These are phyloP conservation scores for Malacoctenus gilli DNA, from an alignment of 2,797 vertebrate genomes.

Conservation along the genomic window DNA sequence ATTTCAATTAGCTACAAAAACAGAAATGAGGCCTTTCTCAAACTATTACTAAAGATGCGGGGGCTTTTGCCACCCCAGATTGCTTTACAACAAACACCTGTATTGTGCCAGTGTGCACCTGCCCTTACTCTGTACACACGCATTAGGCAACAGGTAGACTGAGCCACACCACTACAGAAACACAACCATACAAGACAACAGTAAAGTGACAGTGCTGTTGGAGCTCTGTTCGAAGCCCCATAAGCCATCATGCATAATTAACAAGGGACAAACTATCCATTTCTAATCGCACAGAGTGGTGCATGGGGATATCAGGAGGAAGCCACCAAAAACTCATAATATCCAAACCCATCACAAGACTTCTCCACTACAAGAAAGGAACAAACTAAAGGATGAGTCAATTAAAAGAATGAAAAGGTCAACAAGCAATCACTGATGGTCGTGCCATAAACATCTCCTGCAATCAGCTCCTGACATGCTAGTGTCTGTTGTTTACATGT, in stretches of 20 bases:
- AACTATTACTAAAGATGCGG: too few species aligned
- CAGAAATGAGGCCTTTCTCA: too few species aligned
- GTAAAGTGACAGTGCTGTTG: slow-evolving; percentile 16
- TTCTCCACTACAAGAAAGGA: too few species aligned
- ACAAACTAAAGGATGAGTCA: neutral
- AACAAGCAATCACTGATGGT: too few species aligned
- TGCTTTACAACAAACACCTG: slow-evolving; percentile 54
- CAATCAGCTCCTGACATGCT: too few species aligned
- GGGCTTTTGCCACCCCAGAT: neutral
- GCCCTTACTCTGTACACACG: slow-evolving; percentile 26
- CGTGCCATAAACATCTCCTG: too few species aligned
- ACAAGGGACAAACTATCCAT: slow-evolving; percentile 50
- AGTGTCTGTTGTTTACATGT: too few species aligned
- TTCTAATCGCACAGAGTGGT: slow-evolving; percentile 47
- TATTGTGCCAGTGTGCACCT: slow-evolving; percentile 37
- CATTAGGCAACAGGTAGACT: slow-evolving; percentile 1
- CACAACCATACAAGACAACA: slow-evolving; percentile 6
- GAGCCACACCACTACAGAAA: slow-evolving; percentile 8
- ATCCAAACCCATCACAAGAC: neutral
- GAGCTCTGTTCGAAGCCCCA: slow-evolving; percentile 17
- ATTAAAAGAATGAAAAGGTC: neutral
- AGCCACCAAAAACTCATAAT: neutral
- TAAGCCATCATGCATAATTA: slow-evolving; percentile 61
- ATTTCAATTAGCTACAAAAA: too few species aligned
- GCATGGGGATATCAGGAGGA: neutral